Evolutionary conservation across 2,113 vertebrate species (phyloP), one percentile per base, ranked within the genome.

Genomic region (Neogale vison): DNA sequence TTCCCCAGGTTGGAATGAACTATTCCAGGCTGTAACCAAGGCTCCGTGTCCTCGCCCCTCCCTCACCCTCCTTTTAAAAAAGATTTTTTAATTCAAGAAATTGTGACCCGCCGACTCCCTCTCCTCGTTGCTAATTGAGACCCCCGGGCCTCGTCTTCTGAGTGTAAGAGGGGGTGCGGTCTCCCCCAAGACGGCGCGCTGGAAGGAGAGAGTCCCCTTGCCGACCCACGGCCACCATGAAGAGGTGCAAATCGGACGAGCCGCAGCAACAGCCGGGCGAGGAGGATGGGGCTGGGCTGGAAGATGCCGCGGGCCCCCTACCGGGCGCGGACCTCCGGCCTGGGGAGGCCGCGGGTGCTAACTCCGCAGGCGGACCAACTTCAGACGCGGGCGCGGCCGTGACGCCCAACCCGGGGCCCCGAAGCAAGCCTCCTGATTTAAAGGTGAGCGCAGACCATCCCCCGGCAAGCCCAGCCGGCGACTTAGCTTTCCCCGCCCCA

Each of bases 241-340:
- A 99, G 98, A 98, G 99, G 97, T 99, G 99, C 98, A 98, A 98
- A 76, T 99, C 99, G 72, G 99, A 99, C 95, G 99, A 99, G 97
- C 98, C 99, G 97, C 98, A 93, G 98, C 98, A 98, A 93, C 98
- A 77, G 97, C 98, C 98, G 96, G 98, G 98, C 89, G 98, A 99
- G 52, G 98, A 99, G 93, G 99, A 99, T 97, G 98, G 97, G 47
- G 96, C 96, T n/a, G 98, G 97, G 93, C 96, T 97, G 79, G 99
- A 98, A 94, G 98, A 99, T 50, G 94, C 95, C 15, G 97, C 97
- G 63, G 98, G 98, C 90, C 98, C 97, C 72, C 96, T 98, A 83
- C 97, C 98, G 57, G 97, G 89, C 86, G 97, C 98, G 94, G 99
- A 99, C 94, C 97, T 96, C 95, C 98, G 98, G 93, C 90, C 98